Conservation (phyloP, 2,797 vertebrate genomes). For the Lutjanus argentimaculatus region DNA sequence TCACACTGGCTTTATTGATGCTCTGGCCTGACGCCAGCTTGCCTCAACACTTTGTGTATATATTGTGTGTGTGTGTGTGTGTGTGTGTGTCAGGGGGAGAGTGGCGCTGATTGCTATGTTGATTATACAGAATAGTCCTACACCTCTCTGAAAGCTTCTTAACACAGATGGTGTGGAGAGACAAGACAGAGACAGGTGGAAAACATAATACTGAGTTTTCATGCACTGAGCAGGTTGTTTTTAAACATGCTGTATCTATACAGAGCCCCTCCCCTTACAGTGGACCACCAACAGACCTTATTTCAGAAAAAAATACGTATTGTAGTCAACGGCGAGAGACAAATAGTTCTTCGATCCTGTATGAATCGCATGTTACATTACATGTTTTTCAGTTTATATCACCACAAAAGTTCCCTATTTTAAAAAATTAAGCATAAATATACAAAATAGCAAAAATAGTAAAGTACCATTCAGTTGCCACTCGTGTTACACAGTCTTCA, state of each 20-base stretch:
- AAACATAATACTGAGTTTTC: conserved; percentile 4
- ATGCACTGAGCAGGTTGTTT: neutral
- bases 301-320: too few relatives aligned
- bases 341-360: too few relatives aligned
- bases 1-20: conserved; percentile 87
- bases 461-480: too few relatives aligned
- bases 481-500: too few relatives aligned
- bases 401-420: too few relatives aligned
- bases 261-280: too few relatives aligned
- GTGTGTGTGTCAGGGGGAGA: conserved; percentile 41
- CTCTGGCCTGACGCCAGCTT: conserved; percentile 83
- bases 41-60: conserved; percentile 43
- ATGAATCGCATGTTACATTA: too few relatives aligned
- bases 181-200: conserved; percentile 54
- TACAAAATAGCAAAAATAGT: too few relatives aligned
- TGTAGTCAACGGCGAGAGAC: too few relatives aligned
- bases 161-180: conserved; percentile 52
- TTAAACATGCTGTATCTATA: neutral
- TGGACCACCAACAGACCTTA: too few relatives aligned
- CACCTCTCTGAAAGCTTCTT: conserved; percentile 69
- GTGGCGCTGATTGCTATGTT: conserved; percentile 78
- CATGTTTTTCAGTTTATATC: too few relatives aligned
- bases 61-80: conserved; percentile 52
- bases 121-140: conserved; percentile 73
- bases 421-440: too few relatives aligned